phyloP scores from a whole-genome alignment of 2,113 vertebrate species.

The Chiloscyllium plagiosum region DNA sequence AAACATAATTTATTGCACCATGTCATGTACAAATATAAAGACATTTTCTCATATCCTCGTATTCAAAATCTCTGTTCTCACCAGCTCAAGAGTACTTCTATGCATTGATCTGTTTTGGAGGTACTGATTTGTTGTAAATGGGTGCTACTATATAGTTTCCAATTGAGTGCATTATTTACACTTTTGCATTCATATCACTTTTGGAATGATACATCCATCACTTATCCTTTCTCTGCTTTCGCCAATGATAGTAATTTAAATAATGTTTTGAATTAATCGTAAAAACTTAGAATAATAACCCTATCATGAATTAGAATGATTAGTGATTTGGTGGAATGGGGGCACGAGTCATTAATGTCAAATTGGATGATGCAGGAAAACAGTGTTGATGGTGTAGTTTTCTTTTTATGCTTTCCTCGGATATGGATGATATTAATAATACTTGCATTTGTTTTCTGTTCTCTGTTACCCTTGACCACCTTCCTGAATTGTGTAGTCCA shows the following conservation, averaged over 20 bases:
- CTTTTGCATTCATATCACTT: background rate
- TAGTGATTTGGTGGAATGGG: background rate
- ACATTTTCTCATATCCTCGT: background rate
- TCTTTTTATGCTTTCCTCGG: background rate
- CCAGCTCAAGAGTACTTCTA: background rate
- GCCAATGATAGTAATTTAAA: background rate
- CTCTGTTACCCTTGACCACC: too few relatives aligned
- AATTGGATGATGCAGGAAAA: background rate
- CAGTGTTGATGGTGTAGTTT: background rate
- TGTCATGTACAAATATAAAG: background rate
- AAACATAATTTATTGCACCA: background rate
- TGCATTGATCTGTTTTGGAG: background rate
- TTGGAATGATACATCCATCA: background rate
- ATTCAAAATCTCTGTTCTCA: background rate
- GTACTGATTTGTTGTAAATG: background rate
- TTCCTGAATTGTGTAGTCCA: too few relatives aligned
- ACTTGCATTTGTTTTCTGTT: too few relatives aligned
- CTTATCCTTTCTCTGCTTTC: background rate
- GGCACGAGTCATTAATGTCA: background rate
- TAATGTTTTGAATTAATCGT: too few relatives aligned
- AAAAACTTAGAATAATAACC: background rate
- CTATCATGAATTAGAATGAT: too few relatives aligned
- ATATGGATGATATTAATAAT: too few relatives aligned
- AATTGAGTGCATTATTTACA: background rate
- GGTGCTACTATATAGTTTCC: background rate